A percentile compares a stretch with the other conserved stretches of the same genome.
Conservation (phyloP, 1,140 invertebrate species). For the Anthonomus grandis region DNA sequence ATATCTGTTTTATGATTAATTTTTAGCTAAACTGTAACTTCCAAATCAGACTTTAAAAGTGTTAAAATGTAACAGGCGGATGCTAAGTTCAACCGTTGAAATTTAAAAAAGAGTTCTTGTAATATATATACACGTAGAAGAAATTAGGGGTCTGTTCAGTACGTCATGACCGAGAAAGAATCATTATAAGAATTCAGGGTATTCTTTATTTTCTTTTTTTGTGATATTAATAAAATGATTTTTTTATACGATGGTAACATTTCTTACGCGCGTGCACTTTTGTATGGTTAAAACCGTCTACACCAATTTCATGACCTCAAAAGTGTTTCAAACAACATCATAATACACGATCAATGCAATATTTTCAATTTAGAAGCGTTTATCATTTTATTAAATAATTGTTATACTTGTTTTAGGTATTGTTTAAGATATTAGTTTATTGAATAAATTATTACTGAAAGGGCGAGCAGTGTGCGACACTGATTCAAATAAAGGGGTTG, state of each 20-base stretch:
- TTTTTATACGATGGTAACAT: background rate
- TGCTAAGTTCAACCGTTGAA: slow-evolving; percentile 14
- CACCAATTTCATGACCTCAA: background rate
- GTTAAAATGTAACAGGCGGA: slow-evolving; percentile 17
- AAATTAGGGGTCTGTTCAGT: background rate
- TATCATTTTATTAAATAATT: slow-evolving; percentile 7
- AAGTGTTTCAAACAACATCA: background rate
- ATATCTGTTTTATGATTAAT: slow-evolving; percentile 19
- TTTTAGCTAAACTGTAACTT: slow-evolving; percentile 2
- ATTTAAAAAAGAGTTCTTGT: no score
- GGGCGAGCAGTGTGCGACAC: background rate
- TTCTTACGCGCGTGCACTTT: background rate
- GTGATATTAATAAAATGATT: slow-evolving; percentile 15
- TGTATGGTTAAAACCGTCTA: background rate
- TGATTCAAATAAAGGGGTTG: background rate
- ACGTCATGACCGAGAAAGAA: background rate
- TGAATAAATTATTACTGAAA: slow-evolving; percentile 4
- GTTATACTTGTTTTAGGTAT: slow-evolving; percentile 4
- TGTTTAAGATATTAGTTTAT: slow-evolving; percentile 6
- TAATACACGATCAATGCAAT: background rate
- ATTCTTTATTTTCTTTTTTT: slow-evolving; percentile 12
- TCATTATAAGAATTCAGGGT: slow-evolving; percentile 14
- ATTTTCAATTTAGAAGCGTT: background rate
- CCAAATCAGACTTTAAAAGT: slow-evolving; percentile 14
- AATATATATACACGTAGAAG: slow-evolving; percentile 8